Evolutionary conservation across 2,113 vertebrate species (phyloP).

Genomic region (Podocnemis expansa): DNA sequence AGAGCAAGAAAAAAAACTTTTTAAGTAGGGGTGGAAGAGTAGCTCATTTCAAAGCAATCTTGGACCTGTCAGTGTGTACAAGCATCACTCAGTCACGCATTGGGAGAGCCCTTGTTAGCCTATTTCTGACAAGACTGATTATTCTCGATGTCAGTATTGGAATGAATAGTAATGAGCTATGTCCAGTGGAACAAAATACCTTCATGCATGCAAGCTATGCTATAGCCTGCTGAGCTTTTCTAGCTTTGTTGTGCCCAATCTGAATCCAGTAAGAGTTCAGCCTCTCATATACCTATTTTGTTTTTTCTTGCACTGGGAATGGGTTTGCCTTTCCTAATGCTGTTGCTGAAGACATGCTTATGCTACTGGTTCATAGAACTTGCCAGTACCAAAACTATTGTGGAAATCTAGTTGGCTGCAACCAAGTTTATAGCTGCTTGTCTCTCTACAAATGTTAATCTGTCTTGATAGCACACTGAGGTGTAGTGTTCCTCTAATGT

Average conservation of each 20-base stretch:
- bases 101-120: too few relatives aligned
- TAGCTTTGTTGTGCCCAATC: too few relatives aligned
- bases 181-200: not conserved
- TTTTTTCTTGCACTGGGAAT: not conserved
- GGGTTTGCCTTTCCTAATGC: accelerated
- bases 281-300: not conserved
- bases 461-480: too few relatives aligned
- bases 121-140: not conserved
- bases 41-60: too few relatives aligned
- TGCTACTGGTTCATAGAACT: not conserved
- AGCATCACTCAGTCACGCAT: too few relatives aligned
- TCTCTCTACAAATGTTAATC: too few relatives aligned
- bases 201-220: not conserved
- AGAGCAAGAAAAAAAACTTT: not conserved
- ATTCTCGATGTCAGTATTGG: not conserved
- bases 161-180: not conserved
- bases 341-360: not conserved
- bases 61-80: too few relatives aligned
- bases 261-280: too few relatives aligned
- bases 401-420: not conserved
- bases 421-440: not conserved
- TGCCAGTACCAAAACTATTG: not conserved
- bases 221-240: not conserved
- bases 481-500: too few relatives aligned
- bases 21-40: not conserved